Evolutionary conservation across 2,113 vertebrate genomes (phyloP), one percentile per base, ranked within the genome.

Genomic region (Pelecanus crispus): DNA sequence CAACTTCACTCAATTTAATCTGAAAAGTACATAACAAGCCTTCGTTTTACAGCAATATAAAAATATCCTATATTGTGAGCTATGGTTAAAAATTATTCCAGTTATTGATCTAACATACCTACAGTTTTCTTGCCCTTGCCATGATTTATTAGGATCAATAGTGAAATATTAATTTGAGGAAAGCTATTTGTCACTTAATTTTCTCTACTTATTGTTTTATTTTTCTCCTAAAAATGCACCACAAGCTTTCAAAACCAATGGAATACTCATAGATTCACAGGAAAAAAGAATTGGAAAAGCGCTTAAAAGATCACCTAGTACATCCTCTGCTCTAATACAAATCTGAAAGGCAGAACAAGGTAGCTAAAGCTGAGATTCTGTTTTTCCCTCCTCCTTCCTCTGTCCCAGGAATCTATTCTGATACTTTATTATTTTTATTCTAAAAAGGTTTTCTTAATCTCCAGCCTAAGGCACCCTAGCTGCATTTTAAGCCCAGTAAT

Each of bases 1-100:
- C 97, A 92, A 99, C 98, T 98, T 99, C 99, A 90, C 99, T 99
- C 77, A 99, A 97, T 94, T 99, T 99, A 74, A 99, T 99, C 99
- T 99, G 97, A 71, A 96, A 97, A 91, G 61, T n/a, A 95, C 11
- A 50, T 14, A 94, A 80, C 34, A 86, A 95, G 25, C 73, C 86
- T 92, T 1, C 2, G 4, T 59, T 92, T 92, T 47, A 80, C 17
- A 91, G 29, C 29, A 87, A 81, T 36, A 81, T 38, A 24, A 84
- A 92, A 47, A 47, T 32, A 50, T 5, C 8, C 49, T 45, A 7
- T 14, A 55, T 17, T 75, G 42, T 28, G 31, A 89, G 36, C n/a
- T 22, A 53, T 0, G 0, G 42, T 70, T 82, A 58, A 89, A 91
- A 84, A 65, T 13, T 56, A 87, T 34, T 90, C 40, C 71, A 45